These are phyloP conservation scores for Atrina japonica DNA, from an alignment of 2,888 invertebrate species.

Conservation along the genomic window DNA sequence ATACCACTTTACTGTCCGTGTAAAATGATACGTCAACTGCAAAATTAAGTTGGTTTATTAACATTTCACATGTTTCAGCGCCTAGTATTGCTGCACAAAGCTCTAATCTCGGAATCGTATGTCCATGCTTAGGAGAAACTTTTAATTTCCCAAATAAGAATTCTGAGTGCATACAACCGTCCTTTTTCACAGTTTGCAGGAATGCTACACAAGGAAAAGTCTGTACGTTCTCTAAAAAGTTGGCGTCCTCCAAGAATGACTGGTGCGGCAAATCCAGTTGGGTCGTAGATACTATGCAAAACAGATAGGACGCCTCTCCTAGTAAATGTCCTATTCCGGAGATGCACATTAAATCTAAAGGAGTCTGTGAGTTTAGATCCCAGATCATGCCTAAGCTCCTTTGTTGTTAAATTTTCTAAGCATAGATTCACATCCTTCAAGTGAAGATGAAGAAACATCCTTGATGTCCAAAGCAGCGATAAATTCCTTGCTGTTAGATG, in stretches of 20 bases:
- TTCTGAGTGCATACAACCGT: slow-evolving; percentile 46
- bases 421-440: slow-evolving; percentile 2
- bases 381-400: slow-evolving; percentile 41
- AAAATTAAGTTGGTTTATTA: too few relatives aligned
- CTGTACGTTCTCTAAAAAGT: slow-evolving; percentile 38
- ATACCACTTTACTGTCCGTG: too few relatives aligned
- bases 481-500: neutral
- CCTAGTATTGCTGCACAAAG: slow-evolving; percentile 57
- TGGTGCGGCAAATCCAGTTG: slow-evolving; percentile 50
- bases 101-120: slow-evolving; percentile 52
- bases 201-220: slow-evolving; percentile 46
- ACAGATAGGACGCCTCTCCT: slow-evolving; percentile 49
- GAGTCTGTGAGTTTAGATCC: slow-evolving; percentile 44
- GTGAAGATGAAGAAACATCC: neutral
- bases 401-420: slow-evolving; percentile 37
- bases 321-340: slow-evolving; percentile 39
- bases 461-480: neutral
- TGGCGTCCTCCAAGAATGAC: slow-evolving; percentile 47
- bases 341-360: slow-evolving; percentile 36
- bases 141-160: too few relatives aligned
- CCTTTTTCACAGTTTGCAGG: slow-evolving; percentile 12
- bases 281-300: slow-evolving; percentile 53
- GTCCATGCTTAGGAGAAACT: too few relatives aligned
- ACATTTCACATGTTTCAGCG: slow-evolving; percentile 39
- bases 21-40: slow-evolving; percentile 13